Percentiles rank a stretch among this genome's conserved stretches.
Conservation (phyloP, 2,797 vertebrate genomes). For the Pseudochaenichthys georgianus region DNA sequence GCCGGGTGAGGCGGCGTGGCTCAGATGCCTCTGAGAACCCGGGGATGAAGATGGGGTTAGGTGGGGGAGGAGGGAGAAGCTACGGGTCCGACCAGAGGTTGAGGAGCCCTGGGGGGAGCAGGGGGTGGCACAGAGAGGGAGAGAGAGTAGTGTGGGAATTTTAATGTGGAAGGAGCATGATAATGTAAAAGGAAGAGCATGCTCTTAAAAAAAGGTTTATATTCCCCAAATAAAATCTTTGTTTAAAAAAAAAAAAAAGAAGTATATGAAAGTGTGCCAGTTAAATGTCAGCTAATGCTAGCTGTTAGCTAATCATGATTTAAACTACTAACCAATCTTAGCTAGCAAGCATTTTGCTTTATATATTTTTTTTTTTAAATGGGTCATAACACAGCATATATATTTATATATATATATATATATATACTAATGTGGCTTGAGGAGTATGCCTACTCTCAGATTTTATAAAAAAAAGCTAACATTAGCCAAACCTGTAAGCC, state of each 20-base stretch:
- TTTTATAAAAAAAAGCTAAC: neutral
- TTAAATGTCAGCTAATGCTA: neutral
- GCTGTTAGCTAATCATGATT: neutral
- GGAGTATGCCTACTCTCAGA: neutral
- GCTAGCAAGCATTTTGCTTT: neutral
- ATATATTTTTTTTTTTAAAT: neutral
- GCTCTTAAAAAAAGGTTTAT: neutral
- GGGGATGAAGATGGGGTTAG: slow-evolving; percentile 91
- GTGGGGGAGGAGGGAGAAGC: slow-evolving; percentile 92
- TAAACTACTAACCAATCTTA: neutral
- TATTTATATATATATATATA: too few species aligned
- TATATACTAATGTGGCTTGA: neutral
- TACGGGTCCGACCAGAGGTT: slow-evolving; percentile 89
- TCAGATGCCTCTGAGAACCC: slow-evolving; percentile 87
- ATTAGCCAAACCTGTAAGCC: neutral
- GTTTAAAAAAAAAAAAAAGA: neutral
- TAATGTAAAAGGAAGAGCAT: slow-evolving; percentile 33
- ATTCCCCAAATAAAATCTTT: neutral
- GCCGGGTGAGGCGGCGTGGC: slow-evolving; percentile 82
- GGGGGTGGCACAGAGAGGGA: slow-evolving; percentile 34
- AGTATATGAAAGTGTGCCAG: too few species aligned
- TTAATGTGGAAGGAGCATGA: slow-evolving; percentile 38
- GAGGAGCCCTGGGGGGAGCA: slow-evolving; percentile 80
- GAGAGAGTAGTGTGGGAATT: slow-evolving; percentile 35
- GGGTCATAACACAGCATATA: neutral